These are phyloP conservation scores for Bimastos eiseni DNA, from an alignment of 2,888 invertebrate genomes.

Conservation along the genomic window DNA sequence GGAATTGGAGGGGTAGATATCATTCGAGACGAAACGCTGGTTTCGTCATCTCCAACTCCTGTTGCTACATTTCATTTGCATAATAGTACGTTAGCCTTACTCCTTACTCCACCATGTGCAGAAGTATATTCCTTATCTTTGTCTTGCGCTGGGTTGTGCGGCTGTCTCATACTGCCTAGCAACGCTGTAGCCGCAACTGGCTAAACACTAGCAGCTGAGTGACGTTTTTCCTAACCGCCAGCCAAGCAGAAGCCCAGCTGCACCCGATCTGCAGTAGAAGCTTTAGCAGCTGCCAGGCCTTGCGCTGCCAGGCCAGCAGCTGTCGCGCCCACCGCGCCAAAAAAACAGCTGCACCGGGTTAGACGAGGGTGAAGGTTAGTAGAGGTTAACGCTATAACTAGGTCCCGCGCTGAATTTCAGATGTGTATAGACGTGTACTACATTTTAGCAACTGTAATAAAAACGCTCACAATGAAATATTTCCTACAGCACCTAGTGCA, in stretches of 20 bases:
- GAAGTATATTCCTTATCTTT: background rate
- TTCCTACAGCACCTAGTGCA: conserved; percentile 9
- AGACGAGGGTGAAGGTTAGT: background rate
- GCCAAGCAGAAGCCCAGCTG: background rate
- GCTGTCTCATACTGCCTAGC: background rate
- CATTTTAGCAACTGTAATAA: background rate
- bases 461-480: no score
- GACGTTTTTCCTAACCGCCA: background rate
- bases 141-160: background rate
- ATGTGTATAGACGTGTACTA: background rate
- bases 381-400: background rate
- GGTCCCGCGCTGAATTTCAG: background rate
- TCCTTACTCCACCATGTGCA: background rate
- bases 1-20: background rate
- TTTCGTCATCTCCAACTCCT: background rate
- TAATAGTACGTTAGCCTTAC: background rate
- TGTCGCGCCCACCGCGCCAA: background rate
- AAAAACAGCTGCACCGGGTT: background rate
- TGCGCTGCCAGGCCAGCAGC: background rate
- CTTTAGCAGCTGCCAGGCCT: background rate
- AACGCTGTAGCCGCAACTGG: background rate
- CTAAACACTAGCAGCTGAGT: background rate
- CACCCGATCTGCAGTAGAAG: background rate
- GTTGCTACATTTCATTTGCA: background rate
- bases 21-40: background rate